Evolutionary conservation across 2,797 vertebrate genomes (phyloP), one percentile per base, ranked within the genome.

Genomic region (Epinephelus awoara): DNA sequence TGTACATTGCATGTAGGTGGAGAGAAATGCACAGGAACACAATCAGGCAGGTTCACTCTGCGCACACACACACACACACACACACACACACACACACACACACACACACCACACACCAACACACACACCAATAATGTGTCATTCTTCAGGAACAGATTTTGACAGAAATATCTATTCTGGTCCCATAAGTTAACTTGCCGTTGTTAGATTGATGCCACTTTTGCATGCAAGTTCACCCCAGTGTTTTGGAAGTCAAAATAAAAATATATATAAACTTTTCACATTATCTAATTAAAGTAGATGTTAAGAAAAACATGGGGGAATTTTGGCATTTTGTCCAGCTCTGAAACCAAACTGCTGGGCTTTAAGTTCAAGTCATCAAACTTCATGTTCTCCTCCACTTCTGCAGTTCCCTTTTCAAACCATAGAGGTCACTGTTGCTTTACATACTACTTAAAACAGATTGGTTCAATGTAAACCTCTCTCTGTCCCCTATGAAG

Each of bases 391-490:
- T 18, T 52, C n/a, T 55, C 1, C n/a, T 34, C 4, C 4, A 29
- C n/a, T 27, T 47, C 1, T 92, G 93, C 75, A 88, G 88, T 96
- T 95, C 92, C 58, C 29, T 21, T 77, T 78, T 72, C 23, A 76
- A 91, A 85, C 95, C 92, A 95, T 92, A 96, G 96, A 96, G 94
- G 95, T 95, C 96, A 94, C 93, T 96, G 91, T 96, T 96, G 95
- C 91, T 94, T 95, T 94, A 95, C 69, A 90, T 90, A 85, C 91
- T 68, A 47, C 80, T 62, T 13, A 15, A 42, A 70, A 73, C 55
- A 25, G 57, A 55, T 19, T 0, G 50, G 42, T 23, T 80, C 25
- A 19, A 10, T 7, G 38, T 56, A 83, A 82, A 80, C 49, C 63
- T 80, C 56, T 52, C 19, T 46, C 46, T 5, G 14, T 63, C 56